Percentiles rank a stretch among this genome's conserved stretches.
These are phyloP conservation scores for Fragum whitleyi DNA, from an alignment of 2,888 invertebrate genomes.

Conservation along the genomic window DNA sequence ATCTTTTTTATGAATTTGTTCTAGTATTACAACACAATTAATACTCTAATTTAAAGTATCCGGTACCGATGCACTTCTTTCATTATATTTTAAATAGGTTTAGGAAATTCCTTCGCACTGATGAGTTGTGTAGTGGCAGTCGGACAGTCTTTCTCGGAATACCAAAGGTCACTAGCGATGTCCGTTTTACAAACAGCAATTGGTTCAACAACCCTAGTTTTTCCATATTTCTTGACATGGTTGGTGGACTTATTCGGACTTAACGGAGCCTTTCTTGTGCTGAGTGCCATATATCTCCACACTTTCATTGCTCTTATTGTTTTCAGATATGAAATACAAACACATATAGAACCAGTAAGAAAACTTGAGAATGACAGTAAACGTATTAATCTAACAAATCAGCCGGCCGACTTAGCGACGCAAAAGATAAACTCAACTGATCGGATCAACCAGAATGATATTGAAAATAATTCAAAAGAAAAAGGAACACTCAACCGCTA, in stretches of 20 bases:
- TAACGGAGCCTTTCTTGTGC: not conserved
- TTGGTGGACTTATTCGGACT: not conserved
- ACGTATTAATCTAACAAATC: too few relatives aligned
- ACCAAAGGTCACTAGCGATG: not conserved
- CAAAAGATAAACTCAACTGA: too few relatives aligned
- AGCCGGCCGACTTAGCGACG: too few relatives aligned
- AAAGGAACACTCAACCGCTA: too few relatives aligned
- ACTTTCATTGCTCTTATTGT: not conserved
- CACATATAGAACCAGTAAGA: too few relatives aligned
- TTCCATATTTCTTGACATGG: not conserved
- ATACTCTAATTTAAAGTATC: too few relatives aligned
- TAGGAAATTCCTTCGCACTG: constrained; percentile 1
- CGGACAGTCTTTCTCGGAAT: not conserved
- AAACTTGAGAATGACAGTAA: too few relatives aligned
- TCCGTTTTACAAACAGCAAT: not conserved
- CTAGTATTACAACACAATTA: too few relatives aligned
- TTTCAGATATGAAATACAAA: not conserved
- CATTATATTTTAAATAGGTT: not conserved
- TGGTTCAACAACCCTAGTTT: not conserved
- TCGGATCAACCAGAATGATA: too few relatives aligned
- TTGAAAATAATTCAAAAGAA: too few relatives aligned
- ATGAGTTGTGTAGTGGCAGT: not conserved
- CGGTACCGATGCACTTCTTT: too few relatives aligned
- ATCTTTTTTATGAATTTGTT: too few relatives aligned
- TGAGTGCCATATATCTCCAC: not conserved